These are phyloP conservation scores for Rhodeus uyekii DNA, from an alignment of 2,797 vertebrate species.

Conservation along the genomic window DNA sequence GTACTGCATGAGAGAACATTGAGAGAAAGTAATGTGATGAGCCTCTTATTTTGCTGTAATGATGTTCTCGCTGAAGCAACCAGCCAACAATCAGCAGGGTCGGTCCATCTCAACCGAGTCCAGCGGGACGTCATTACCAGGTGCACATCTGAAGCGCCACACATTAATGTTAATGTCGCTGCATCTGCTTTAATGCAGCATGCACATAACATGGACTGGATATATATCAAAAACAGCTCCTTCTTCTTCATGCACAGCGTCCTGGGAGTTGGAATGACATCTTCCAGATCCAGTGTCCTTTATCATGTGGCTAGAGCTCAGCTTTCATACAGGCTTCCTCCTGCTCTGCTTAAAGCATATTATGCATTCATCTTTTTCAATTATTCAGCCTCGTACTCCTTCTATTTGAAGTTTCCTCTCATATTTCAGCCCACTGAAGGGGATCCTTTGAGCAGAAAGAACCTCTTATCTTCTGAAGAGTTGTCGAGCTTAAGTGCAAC, in stretches of 20 bases:
- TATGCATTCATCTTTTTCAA: slow-evolving; percentile 50
- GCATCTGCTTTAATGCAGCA: slow-evolving; percentile 18
- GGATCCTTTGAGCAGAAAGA: slow-evolving; percentile 16
- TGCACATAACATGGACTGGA: background rate
- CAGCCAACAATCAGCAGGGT: background rate
- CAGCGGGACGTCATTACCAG: slow-evolving; percentile 25
- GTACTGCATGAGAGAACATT: no score
- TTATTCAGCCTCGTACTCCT: slow-evolving; percentile 46
- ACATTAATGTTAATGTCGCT: slow-evolving; percentile 26
- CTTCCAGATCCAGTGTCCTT: background rate
- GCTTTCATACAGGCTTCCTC: slow-evolving; percentile 18
- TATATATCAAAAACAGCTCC: background rate
- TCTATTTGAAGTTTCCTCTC: slow-evolving; percentile 30
- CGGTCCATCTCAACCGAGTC: background rate
- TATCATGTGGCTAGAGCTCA: background rate
- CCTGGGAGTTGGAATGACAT: background rate
- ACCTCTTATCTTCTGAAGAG: slow-evolving; percentile 36
- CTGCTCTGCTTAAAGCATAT: slow-evolving; percentile 38
- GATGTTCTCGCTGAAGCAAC: background rate
- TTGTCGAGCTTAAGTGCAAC: slow-evolving; percentile 17
- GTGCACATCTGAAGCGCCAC: slow-evolving; percentile 17
- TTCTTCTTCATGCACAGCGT: background rate
- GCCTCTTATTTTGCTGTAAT: no score
- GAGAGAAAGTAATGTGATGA: no score
- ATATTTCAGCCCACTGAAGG: slow-evolving; percentile 22